Percentiles rank a stretch among this genome's conserved stretches.
Evolutionary conservation across 2,888 invertebrate species (phyloP).

Genomic region (Ennomos fuscantarius): DNA sequence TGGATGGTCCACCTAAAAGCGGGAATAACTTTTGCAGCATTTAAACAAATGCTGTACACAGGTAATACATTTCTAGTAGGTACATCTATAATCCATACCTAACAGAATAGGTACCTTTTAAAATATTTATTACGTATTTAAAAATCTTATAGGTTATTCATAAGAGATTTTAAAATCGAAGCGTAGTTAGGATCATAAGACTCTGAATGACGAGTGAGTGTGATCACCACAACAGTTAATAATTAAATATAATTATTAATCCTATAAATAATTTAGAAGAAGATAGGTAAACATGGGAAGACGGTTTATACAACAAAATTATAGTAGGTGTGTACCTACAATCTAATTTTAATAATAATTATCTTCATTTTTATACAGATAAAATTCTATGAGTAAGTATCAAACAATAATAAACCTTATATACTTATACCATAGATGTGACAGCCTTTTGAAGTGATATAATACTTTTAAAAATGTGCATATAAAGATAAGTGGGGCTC

Average conservation of each 20-base stretch:
- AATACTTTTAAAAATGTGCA: conserved; percentile 66
- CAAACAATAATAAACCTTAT: neutral
- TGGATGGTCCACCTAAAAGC: too few species aligned
- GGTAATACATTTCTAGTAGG: conserved; percentile 11
- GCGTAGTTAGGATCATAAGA: conserved; percentile 50
- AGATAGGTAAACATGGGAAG: conserved; percentile 45
- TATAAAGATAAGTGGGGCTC: conserved; percentile 43
- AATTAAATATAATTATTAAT: neutral
- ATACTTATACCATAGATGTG: conserved; percentile 37
- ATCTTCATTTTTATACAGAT: too few species aligned
- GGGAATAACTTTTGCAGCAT: too few species aligned
- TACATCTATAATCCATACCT: conserved; percentile 46
- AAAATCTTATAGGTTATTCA: conserved; percentile 65
- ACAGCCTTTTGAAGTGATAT: conserved; percentile 63
- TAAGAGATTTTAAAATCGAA: conserved; percentile 74
- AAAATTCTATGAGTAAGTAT: neutral
- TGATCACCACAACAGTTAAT: conserved; percentile 9
- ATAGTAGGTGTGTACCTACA: neutral
- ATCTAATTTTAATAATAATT: too few species aligned
- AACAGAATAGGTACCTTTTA: conserved; percentile 67
- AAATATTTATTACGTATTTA: conserved; percentile 59
- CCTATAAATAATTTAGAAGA: neutral
- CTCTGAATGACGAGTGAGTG: conserved; percentile 11
- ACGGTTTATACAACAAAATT: conserved; percentile 24
- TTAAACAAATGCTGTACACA: conserved; percentile 25